Conservation (phyloP, 1,140 invertebrate genomes). For the Orchestia grillus region DNA sequence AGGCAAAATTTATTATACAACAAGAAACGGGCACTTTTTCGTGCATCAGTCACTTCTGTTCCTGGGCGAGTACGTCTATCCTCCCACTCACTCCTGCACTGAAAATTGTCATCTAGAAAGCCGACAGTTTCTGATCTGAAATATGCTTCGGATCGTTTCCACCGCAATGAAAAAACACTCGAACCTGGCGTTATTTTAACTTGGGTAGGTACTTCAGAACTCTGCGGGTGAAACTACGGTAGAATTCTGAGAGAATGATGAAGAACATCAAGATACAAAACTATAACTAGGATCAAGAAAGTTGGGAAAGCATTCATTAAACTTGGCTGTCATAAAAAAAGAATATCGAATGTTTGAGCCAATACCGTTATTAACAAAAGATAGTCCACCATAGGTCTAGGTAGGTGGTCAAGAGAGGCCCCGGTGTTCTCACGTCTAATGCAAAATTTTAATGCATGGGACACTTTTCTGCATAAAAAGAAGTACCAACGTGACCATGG, state of each 20-base stretch:
- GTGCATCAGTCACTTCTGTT: not conserved
- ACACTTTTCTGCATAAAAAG: too few relatives aligned
- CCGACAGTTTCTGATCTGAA: not conserved
- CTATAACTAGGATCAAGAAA: not conserved
- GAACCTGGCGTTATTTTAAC: not conserved
- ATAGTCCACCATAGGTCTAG: not conserved
- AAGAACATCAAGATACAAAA: not conserved
- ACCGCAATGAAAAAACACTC: not conserved
- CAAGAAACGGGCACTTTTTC: not conserved
- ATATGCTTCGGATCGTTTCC: not conserved
- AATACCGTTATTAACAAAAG: too few relatives aligned
- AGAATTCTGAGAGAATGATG: too few relatives aligned
- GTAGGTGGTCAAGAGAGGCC: not conserved
- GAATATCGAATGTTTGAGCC: not conserved
- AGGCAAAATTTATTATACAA: too few relatives aligned
- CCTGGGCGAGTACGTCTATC: too few relatives aligned
- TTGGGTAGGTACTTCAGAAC: not conserved
- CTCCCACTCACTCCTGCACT: not conserved
- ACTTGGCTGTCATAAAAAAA: not conserved
- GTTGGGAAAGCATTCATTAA: not conserved
- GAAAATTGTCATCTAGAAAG: not conserved
- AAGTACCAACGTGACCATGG: too few relatives aligned
- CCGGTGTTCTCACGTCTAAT: too few relatives aligned
- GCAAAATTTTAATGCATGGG: too few relatives aligned
- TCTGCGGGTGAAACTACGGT: not conserved